Evolutionary conservation across 1,140 invertebrate genomes (phyloP).

Genomic region (Phenacoccus solenopsis): DNA sequence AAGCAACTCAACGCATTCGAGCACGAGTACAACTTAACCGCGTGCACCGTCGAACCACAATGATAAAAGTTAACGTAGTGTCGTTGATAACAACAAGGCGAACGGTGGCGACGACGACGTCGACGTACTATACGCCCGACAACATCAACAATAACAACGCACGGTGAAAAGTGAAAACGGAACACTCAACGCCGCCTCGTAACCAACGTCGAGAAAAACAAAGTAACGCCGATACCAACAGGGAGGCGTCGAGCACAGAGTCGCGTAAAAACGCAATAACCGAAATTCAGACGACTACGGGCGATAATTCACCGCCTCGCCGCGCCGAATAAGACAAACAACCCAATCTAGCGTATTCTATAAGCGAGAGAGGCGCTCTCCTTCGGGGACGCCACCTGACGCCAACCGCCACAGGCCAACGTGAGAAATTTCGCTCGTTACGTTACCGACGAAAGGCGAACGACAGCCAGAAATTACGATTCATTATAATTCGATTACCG

Average conservation of each 20-base stretch:
- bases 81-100: neutral
- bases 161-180: neutral
- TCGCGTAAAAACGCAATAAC: neutral
- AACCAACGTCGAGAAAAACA: neutral
- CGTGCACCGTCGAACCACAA: neutral
- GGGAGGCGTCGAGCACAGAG: neutral
- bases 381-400: neutral
- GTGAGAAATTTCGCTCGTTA: too few species aligned
- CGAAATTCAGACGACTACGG: slow-evolving; percentile 10
- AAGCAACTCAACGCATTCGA: neutral
- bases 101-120: too few species aligned
- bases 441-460: too few species aligned
- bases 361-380: neutral
- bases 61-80: neutral
- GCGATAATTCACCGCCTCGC: neutral
- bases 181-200: neutral
- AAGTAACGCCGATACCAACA: neutral
- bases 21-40: neutral
- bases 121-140: neutral
- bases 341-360: too few species aligned
- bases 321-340: neutral
- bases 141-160: neutral
- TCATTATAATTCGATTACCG: neutral
- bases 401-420: too few species aligned
- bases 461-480: neutral